Evolutionary conservation across 1,140 invertebrate species (phyloP).

Genomic region (Sarcophaga bullata): DNA sequence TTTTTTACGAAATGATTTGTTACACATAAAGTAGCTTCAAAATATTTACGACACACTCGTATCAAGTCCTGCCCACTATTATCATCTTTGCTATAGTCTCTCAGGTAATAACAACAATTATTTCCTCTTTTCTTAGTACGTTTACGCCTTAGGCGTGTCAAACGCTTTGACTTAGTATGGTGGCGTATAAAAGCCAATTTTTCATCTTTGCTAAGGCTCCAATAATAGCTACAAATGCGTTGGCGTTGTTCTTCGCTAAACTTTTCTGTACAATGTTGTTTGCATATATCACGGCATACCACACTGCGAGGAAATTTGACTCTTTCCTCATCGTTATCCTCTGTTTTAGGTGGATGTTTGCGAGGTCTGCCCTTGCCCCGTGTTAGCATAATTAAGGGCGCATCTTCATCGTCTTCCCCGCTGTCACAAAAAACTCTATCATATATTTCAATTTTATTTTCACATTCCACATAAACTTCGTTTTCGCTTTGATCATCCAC

Average conservation of each 20-base stretch:
- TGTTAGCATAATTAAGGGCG: constrained; percentile 6
- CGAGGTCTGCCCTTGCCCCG: not conserved
- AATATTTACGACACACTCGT: constrained; percentile 38
- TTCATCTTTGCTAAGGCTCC: constrained; percentile 24
- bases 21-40: constrained; percentile 21
- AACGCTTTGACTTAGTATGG: not conserved
- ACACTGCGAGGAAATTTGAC: not conserved
- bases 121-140: not conserved
- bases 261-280: constrained; percentile 33
- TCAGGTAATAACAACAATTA: constrained; percentile 34
- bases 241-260: constrained; percentile 32
- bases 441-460: not conserved
- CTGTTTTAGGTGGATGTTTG: not conserved
- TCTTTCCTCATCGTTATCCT: not conserved
- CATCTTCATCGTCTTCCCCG: not conserved
- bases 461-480: not conserved
- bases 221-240: constrained; percentile 39
- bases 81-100: not conserved
- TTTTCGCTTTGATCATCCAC: not conserved
- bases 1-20: constrained; percentile 35
- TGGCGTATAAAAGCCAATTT: constrained; percentile 28
- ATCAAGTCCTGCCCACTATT: not conserved
- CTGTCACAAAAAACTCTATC: not conserved
- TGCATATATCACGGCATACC: constrained; percentile 31
- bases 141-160: not conserved